Evolutionary conservation across 2,797 vertebrate genomes (phyloP), one percentile per base, ranked within the genome.

Genomic region (Poecilia picta): DNA sequence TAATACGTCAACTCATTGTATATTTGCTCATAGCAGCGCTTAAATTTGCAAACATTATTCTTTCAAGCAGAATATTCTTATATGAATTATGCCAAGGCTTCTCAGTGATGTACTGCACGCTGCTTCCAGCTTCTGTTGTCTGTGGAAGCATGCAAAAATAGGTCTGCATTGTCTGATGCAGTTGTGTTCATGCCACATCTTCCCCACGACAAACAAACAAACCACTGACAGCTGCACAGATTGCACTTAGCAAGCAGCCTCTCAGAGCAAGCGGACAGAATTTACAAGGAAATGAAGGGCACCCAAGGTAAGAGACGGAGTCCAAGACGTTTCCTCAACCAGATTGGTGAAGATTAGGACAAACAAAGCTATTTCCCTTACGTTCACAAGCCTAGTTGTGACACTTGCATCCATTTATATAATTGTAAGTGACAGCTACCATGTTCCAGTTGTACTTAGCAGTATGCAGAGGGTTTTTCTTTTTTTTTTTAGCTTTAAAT

Each of bases 361-460:
- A 84, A 89, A 91, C 89, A 90, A 80, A 81, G 75, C 59, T 4
- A 49, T 83, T 86, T 87, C 79, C 66, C 46, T 84, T 80, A 73
- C 55, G 41, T 73, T 82, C 84, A 91, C 90, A 89, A 78, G 82
- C 81, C 59, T 68, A 77, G 84, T 85, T 89, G 89, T 91, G 91
- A 93, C 89, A 90, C 89, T 89, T 90, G 91, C 90, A 86, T 88
- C 87, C 92, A 90, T 91, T 93, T 88, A 87, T 86, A 75, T 91
- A 87, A 93, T 93, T 84, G 74, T 84, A 90, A 91, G 91, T 94
- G 94, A 93, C 93, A 94, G 89, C 87, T 72, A 84, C 81, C 87
- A 74, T 93, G 93, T 93, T 91, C 81, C 18, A 36, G 83, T 81
- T 90, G 89, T 92, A 91, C 91, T 93, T 93, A 91, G 86, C 73